These are phyloP conservation scores for Nasonia oneida DNA, from an alignment of 2,888 invertebrate genomes.

Conservation along the genomic window DNA sequence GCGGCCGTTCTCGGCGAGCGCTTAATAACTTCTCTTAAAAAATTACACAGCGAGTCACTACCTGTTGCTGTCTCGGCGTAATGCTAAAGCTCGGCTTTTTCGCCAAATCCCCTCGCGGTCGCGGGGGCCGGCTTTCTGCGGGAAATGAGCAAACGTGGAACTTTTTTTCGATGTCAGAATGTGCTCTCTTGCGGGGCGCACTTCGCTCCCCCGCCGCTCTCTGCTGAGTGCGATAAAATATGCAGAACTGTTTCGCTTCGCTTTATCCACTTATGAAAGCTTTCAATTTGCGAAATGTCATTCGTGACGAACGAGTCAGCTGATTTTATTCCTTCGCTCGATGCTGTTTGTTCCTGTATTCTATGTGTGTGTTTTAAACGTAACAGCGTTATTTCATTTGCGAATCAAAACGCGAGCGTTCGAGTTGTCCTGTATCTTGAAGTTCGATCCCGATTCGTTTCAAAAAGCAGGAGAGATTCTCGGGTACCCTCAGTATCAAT, in stretches of 20 bases:
- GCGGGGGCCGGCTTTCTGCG: background rate
- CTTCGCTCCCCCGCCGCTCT: background rate
- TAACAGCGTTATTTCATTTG: no score
- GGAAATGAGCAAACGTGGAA: background rate
- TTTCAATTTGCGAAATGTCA: background rate
- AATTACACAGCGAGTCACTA: conserved; percentile 69
- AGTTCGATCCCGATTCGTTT: no score
- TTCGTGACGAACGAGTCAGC: background rate
- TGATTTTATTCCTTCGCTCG: background rate
- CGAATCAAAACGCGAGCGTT: no score
- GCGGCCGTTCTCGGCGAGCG: background rate
- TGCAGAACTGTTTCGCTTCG: background rate
- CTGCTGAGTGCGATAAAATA: background rate
- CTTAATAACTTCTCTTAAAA: conserved; percentile 67
- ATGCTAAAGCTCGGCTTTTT: conserved; percentile 68
- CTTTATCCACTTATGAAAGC: background rate
- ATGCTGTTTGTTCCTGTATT: background rate
- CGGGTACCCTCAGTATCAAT: no score
- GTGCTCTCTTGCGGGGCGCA: background rate
- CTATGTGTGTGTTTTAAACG: background rate
- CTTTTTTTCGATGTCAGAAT: background rate
- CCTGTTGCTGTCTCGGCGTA: conserved; percentile 69
- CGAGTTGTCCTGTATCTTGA: no score
- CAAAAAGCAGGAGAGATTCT: no score
- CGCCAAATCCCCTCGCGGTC: conserved; percentile 67